Conservation (phyloP, 2,888 invertebrate species). For the Drosophila dives region DNA sequence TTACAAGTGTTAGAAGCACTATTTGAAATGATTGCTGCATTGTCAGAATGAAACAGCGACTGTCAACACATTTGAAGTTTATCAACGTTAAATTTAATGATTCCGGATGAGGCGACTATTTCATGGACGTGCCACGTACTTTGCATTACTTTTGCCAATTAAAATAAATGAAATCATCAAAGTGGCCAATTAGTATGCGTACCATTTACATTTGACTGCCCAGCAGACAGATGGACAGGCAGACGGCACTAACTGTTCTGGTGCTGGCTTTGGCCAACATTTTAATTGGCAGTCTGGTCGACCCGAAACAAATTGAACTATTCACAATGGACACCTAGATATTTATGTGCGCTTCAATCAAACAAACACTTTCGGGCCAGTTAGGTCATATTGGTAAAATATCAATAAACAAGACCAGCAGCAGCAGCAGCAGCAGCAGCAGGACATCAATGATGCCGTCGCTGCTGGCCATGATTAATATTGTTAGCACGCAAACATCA, state of each 20-base stretch:
- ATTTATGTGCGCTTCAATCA: constrained; percentile 49
- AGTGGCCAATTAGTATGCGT: constrained; percentile 50
- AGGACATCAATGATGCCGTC: constrained; percentile 32
- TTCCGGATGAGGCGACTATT: constrained; percentile 31
- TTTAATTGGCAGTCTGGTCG: constrained; percentile 44
- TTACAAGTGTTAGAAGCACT: constrained; percentile 24
- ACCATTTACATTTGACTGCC: constrained; percentile 26
- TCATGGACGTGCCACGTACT: constrained; percentile 31
- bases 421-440: constrained; percentile 25
- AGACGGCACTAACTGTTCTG: constrained; percentile 1
- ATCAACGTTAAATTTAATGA: constrained; percentile 41
- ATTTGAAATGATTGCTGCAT: constrained; percentile 18
- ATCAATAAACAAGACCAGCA: constrained; percentile 23
- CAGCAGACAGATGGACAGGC: constrained; percentile 12
- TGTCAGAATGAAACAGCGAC: constrained; percentile 15
- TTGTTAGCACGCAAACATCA: constrained; percentile 67
- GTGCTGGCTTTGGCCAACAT: constrained; percentile 31
- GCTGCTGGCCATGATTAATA: constrained; percentile 64
- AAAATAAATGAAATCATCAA: constrained; percentile 62
- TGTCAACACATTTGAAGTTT: constrained; percentile 6
- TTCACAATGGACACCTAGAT: constrained; percentile 20
- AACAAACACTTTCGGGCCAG: constrained; percentile 24
- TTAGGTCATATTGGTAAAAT: neutral
- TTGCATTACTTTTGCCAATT: constrained; percentile 55
- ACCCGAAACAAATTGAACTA: constrained; percentile 25